Percentiles rank a stretch among this genome's conserved stretches.
Conservation (phyloP, 1,140 invertebrate species). For the Cotesia vestalis region DNA sequence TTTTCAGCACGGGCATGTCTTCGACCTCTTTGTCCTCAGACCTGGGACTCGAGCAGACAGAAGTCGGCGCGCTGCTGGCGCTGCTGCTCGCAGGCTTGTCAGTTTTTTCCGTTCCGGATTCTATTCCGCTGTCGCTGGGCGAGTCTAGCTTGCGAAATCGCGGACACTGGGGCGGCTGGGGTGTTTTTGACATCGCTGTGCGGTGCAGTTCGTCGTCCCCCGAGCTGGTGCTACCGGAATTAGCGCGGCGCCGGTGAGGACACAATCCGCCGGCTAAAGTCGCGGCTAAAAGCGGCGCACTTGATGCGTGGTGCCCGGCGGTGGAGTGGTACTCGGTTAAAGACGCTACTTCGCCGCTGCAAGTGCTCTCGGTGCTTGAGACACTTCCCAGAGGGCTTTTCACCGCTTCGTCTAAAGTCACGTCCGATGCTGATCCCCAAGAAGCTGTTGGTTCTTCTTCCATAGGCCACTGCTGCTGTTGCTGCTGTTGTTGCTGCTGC, state of each 20-base stretch:
- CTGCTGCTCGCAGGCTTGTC: slow-evolving; percentile 75
- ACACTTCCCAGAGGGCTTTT: slow-evolving; percentile 86
- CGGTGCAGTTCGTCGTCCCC: slow-evolving; percentile 80
- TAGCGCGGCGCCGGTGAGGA: slow-evolving; percentile 76
- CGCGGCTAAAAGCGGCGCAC: slow-evolving; percentile 78
- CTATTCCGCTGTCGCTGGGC: slow-evolving; percentile 91
- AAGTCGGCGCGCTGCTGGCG: slow-evolving; percentile 77
- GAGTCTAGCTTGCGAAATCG: slow-evolving; percentile 85
- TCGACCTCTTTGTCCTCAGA: slow-evolving; percentile 88
- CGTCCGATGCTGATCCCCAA: slow-evolving; percentile 77
- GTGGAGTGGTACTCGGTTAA: slow-evolving; percentile 69
- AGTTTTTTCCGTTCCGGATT: slow-evolving; percentile 87
- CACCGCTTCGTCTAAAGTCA: slow-evolving; percentile 78
- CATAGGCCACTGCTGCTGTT: slow-evolving; percentile 69
- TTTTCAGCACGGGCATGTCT: slow-evolving; percentile 92
- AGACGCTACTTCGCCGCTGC: slow-evolving; percentile 71
- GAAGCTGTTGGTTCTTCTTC: slow-evolving; percentile 60
- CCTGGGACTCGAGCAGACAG: slow-evolving; percentile 84
- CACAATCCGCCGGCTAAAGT: slow-evolving; percentile 76
- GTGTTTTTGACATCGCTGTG: slow-evolving; percentile 68
- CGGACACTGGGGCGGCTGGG: slow-evolving; percentile 65
- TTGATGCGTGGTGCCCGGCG: slow-evolving; percentile 66
- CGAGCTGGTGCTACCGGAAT: slow-evolving; percentile 77
- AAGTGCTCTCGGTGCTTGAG: slow-evolving; percentile 82
- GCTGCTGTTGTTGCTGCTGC: slow-evolving; percentile 57